A percentile compares a stretch with the other conserved stretches of the same genome.
Evolutionary conservation across 2,113 vertebrate genomes (phyloP).

Genomic region (Aldabrachelys gigantea): DNA sequence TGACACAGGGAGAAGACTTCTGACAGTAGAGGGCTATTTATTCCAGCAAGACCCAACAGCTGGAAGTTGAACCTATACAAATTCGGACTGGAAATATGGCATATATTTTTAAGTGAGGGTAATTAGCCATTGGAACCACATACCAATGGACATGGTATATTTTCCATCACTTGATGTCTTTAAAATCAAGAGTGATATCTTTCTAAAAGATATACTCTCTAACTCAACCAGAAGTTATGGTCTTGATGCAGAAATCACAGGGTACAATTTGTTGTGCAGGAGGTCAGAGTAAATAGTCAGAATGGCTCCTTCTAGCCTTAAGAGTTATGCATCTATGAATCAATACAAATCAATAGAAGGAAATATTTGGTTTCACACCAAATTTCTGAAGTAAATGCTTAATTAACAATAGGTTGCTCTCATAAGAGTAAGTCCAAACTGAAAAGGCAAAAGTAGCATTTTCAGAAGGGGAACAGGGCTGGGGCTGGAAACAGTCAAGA

Average conservation of each 20-base stretch:
- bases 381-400: neutral
- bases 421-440: neutral
- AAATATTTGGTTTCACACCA: neutral
- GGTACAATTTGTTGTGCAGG: neutral
- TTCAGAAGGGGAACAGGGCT: neutral
- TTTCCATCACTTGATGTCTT: neutral
- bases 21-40: neutral
- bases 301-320: too few species aligned
- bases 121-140: neutral
- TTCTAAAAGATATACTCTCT: neutral
- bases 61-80: neutral
- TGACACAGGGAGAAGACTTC: neutral
- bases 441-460: neutral
- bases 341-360: fast-evolving
- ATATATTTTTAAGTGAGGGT: neutral
- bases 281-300: neutral
- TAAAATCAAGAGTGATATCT: neutral
- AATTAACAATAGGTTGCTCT: neutral
- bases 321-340: too few species aligned
- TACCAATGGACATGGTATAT: neutral
- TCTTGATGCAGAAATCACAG: neutral
- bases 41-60: neutral
- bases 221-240: neutral
- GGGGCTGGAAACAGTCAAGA: neutral
- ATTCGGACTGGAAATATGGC: neutral